phyloP scores from a whole-genome alignment of 2,888 invertebrate species.

The Synergus umbraculus region DNA sequence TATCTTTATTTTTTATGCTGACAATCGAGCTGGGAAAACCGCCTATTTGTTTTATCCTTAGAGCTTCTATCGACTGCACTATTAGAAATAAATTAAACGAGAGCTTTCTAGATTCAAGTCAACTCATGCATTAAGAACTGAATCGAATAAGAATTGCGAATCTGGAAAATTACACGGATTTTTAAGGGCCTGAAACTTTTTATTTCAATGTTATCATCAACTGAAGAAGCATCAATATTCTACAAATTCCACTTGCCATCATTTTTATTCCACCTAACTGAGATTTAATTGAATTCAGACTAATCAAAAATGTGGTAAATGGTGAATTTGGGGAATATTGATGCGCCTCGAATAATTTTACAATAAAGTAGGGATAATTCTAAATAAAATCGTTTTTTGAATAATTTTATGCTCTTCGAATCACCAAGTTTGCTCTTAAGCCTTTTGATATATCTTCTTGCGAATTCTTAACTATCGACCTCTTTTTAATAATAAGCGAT shows the following conservation, averaged over 20 bases:
- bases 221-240: too few species aligned
- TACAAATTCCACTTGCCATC: neutral
- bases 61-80: slow-evolving; percentile 1
- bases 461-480: slow-evolving; percentile 1
- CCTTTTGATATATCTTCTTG: slow-evolving; percentile 2
- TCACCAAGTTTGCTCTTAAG: neutral
- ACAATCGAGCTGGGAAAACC: slow-evolving; percentile 21
- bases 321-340: neutral
- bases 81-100: slow-evolving; percentile 3
- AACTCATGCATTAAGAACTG: neutral
- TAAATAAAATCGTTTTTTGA: neutral
- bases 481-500: slow-evolving; percentile 1
- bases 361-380: neutral
- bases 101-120: slow-evolving; percentile 1
- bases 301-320: neutral
- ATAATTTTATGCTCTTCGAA: neutral
- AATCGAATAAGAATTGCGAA: neutral
- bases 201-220: neutral
- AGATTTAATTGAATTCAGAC: neutral
- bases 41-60: slow-evolving; percentile 27
- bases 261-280: neutral
- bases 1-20: slow-evolving; percentile 29
- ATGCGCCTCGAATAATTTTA: neutral
- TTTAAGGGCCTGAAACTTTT: neutral
- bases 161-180: neutral